Percentiles rank a stretch among this genome's conserved stretches.
phyloP scores from a whole-genome alignment of 2,113 vertebrate species.

The Scomber scombrus region DNA sequence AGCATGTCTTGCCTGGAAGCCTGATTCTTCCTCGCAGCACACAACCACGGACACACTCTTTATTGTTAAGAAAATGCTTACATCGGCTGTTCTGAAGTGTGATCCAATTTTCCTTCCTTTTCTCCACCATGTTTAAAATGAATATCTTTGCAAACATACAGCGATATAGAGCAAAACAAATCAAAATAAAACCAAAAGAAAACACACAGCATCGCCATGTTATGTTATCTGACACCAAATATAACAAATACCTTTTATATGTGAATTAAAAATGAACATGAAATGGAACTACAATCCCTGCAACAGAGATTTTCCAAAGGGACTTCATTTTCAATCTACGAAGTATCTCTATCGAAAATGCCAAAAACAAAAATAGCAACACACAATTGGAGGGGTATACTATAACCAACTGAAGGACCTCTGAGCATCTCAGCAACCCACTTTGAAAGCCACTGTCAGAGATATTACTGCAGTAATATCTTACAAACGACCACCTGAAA shows the following conservation, averaged over 20 bases:
- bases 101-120: slow-evolving; percentile 9
- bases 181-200: slow-evolving; percentile 15
- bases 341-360: too few species aligned
- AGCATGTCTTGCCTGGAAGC: slow-evolving; percentile 27
- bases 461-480: slow-evolving; percentile 16
- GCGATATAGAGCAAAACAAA: background rate
- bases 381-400: background rate
- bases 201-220: background rate
- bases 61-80: slow-evolving; percentile 49
- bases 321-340: too few species aligned
- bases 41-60: slow-evolving; percentile 18
- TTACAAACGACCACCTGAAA: slow-evolving; percentile 30
- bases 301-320: too few species aligned
- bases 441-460: slow-evolving; percentile 13
- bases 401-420: background rate
- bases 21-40: slow-evolving; percentile 36
- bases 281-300: too few species aligned
- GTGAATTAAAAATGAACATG: too few species aligned
- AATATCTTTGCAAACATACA: background rate
- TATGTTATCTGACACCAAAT: background rate
- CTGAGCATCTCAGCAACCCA: slow-evolving; percentile 7
- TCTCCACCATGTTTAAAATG: slow-evolving; percentile 3
- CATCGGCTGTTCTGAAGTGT: slow-evolving; percentile 37
- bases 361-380: too few species aligned
- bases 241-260: too few species aligned